These are phyloP conservation scores for Drosophila incognita DNA, from an alignment of 2,888 invertebrate genomes.

Conservation along the genomic window DNA sequence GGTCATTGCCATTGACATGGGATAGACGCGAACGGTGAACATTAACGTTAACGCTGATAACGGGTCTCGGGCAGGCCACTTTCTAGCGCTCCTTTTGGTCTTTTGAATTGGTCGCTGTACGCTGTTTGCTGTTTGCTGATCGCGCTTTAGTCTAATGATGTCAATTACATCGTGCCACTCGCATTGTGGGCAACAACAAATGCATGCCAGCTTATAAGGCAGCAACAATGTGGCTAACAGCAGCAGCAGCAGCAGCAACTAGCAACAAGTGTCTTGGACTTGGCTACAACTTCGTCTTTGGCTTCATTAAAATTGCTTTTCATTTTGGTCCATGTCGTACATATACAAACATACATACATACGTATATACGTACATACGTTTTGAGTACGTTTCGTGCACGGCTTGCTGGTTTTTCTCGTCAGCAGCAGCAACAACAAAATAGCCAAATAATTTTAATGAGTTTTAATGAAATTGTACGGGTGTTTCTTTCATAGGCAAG, in stretches of 20 bases:
- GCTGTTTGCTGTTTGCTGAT: slow-evolving; percentile 45
- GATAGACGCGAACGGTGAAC: slow-evolving; percentile 51
- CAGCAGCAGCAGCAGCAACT: slow-evolving; percentile 39
- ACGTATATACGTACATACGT: slow-evolving; percentile 19
- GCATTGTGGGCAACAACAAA: slow-evolving; percentile 79
- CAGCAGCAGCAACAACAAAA: slow-evolving; percentile 17
- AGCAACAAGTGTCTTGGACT: slow-evolving; percentile 50
- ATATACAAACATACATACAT: slow-evolving; percentile 9
- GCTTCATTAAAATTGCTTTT: slow-evolving; percentile 77
- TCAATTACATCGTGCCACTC: slow-evolving; percentile 81
- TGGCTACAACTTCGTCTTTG: slow-evolving; percentile 53
- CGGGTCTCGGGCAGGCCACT: slow-evolving; percentile 67
- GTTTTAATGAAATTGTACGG: slow-evolving; percentile 73
- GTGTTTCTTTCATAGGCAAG: slow-evolving; percentile 44
- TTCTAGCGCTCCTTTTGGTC: slow-evolving; percentile 71
- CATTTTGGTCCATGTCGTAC: slow-evolving; percentile 64
- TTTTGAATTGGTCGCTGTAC: slow-evolving; percentile 18
- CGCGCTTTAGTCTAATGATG: slow-evolving; percentile 80
- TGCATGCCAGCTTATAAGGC: slow-evolving; percentile 76
- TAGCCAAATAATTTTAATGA: slow-evolving; percentile 66
- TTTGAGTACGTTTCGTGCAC: slow-evolving; percentile 49
- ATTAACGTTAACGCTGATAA: slow-evolving; percentile 52
- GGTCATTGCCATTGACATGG: slow-evolving; percentile 47
- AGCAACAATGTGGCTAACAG: slow-evolving; percentile 70
- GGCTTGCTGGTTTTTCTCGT: slow-evolving; percentile 52